phyloP scores from a whole-genome alignment of 1,140 invertebrate genomes.

The Ooceraea biroi region DNA sequence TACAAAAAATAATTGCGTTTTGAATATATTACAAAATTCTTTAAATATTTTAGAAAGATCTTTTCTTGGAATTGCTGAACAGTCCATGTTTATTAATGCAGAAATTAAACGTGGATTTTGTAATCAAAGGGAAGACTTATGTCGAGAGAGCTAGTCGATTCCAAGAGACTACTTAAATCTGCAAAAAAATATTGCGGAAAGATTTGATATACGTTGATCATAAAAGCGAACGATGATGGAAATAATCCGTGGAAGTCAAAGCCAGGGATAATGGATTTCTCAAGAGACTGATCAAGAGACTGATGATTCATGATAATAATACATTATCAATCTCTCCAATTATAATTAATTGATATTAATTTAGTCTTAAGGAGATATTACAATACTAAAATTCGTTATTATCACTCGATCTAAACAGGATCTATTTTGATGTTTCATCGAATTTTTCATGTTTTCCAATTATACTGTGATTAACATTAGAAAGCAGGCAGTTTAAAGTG shows the following conservation, averaged over 20 bases:
- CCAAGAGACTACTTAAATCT: background rate
- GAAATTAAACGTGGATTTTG: too few relatives aligned
- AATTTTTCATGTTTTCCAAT: background rate
- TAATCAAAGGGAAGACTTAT: background rate
- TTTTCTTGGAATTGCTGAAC: background rate
- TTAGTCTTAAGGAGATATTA: background rate
- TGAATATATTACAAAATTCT: too few relatives aligned
- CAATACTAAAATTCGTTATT: background rate
- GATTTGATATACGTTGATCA: background rate
- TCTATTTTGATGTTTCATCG: too few relatives aligned
- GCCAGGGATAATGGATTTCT: background rate
- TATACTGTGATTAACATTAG: conserved; percentile 11
- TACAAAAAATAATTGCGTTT: too few relatives aligned
- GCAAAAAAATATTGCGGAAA: background rate
- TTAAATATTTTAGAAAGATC: background rate
- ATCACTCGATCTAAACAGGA: background rate
- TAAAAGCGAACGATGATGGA: background rate
- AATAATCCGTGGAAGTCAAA: conserved; percentile 24
- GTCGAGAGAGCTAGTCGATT: background rate
- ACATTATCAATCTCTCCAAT: conserved; percentile 1
- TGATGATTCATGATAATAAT: background rate
- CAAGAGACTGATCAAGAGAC: background rate
- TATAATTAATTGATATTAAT: background rate
- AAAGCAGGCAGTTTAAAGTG: conserved; percentile 12
- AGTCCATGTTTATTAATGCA: too few relatives aligned